A percentile compares a stretch with the other conserved stretches of the same genome.
Evolutionary conservation across 2,113 vertebrate genomes (phyloP).

Genomic region (Menura novaehollandiae): DNA sequence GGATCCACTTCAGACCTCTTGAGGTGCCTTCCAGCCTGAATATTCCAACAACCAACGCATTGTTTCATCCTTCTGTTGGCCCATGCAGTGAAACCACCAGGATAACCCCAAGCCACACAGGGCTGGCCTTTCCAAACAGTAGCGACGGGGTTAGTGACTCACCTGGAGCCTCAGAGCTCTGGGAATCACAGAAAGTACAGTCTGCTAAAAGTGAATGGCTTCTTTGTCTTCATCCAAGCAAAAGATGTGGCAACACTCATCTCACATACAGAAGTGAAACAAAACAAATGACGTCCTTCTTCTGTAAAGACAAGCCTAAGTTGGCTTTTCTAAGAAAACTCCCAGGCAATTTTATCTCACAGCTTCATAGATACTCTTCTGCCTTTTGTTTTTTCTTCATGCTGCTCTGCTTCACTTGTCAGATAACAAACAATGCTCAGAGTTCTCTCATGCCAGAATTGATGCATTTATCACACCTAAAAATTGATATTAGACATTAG

Average conservation of each 20-base stretch:
- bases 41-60: background rate
- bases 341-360: background rate
- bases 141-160: background rate
- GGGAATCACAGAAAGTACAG: background rate
- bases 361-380: background rate
- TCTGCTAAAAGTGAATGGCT: background rate
- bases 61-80: background rate
- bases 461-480: background rate
- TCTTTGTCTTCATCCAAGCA: background rate
- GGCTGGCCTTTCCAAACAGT: background rate
- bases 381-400: background rate
- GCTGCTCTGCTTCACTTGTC: background rate
- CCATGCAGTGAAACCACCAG: background rate
- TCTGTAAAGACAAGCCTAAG: background rate
- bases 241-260: background rate
- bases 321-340: background rate
- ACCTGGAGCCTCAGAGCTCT: background rate
- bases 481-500: background rate
- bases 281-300: background rate
- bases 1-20: background rate
- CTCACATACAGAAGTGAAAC: background rate
- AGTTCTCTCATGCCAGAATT: background rate
- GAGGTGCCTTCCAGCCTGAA: background rate
- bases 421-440: background rate
- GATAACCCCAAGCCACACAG: background rate